Evolutionary conservation across 2,888 invertebrate genomes (phyloP).

Genomic region (Tortricodes alternella): DNA sequence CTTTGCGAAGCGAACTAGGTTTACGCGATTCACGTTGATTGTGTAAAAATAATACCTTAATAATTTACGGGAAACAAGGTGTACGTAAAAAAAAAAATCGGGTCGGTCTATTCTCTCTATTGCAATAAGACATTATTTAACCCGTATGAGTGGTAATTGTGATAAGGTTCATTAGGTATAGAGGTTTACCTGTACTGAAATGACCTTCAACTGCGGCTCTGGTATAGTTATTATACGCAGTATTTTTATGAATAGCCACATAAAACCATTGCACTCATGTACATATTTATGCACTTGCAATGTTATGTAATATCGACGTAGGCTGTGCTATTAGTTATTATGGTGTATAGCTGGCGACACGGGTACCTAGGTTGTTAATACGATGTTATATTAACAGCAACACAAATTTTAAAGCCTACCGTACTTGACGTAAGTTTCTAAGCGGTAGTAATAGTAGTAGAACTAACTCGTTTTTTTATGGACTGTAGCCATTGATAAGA

Average conservation of each 20-base stretch:
- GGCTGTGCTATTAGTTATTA: constrained; percentile 17
- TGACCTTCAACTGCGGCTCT: background rate
- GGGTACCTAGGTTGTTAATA: background rate
- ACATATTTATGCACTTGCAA: constrained; percentile 12
- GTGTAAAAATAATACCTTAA: background rate
- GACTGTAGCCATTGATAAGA: constrained; percentile 21
- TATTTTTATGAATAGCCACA: constrained; percentile 1
- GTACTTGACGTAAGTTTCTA: constrained; percentile 7
- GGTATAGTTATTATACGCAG: background rate
- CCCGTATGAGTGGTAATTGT: background rate
- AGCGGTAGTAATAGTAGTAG: constrained; percentile 6
- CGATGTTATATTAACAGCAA: background rate
- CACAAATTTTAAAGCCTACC: background rate
- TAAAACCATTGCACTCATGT: constrained; percentile 19
- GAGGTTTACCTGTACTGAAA: background rate
- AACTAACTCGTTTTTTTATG: constrained; percentile 15
- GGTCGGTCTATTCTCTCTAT: background rate
- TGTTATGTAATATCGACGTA: constrained; percentile 16
- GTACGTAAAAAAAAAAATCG: background rate
- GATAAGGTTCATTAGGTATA: background rate
- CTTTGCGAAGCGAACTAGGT: background rate
- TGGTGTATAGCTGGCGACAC: constrained; percentile 2
- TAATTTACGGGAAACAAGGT: background rate
- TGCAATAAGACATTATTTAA: background rate
- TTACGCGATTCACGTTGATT: background rate